Evolutionary conservation across 2,797 vertebrate genomes (phyloP).

Genomic region (Anguilla obscura): DNA sequence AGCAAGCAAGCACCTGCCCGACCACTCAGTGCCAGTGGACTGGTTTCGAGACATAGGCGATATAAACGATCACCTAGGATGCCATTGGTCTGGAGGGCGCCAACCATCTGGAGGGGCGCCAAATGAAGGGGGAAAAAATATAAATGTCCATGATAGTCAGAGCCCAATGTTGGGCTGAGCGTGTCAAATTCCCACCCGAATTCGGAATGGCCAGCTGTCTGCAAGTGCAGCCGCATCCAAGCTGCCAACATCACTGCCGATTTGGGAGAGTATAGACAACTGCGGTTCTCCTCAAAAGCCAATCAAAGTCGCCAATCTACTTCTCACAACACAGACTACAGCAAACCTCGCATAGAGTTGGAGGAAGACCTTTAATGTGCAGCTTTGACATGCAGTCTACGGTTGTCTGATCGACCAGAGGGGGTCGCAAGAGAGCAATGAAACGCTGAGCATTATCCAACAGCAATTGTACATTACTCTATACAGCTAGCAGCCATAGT

Average conservation of each 20-base stretch:
- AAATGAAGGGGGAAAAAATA: no score
- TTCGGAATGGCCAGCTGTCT: neutral
- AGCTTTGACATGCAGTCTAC: no score
- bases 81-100: no score
- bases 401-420: no score
- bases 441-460: no score
- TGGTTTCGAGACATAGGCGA: neutral
- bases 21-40: neutral
- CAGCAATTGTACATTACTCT: no score
- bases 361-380: no score
- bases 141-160: neutral
- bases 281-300: neutral
- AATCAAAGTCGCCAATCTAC: no score
- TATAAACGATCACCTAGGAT: neutral
- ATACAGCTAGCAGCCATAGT: neutral
- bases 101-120: neutral
- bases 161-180: neutral
- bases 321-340: no score
- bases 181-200: neutral
- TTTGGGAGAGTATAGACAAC: neutral
- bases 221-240: neutral
- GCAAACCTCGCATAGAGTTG: no score
- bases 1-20: no score
- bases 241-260: neutral
- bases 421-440: no score